Evolutionary conservation across 2,888 invertebrate genomes (phyloP).

Genomic region (Oegoconia quadripuncta): DNA sequence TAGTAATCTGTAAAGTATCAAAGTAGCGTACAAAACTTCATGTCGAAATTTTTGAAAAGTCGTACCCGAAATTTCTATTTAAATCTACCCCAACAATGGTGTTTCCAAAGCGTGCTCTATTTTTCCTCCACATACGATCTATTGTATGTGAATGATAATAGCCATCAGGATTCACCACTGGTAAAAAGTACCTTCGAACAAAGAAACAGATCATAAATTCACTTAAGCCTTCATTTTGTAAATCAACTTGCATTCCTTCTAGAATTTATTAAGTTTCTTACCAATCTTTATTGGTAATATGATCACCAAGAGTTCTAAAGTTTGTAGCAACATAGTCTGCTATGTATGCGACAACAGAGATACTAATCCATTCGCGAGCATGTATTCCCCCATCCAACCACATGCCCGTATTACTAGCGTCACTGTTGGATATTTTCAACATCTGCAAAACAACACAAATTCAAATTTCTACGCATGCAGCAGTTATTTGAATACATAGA

Average conservation of each 20-base stretch:
- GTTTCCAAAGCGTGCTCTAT: constrained; percentile 74
- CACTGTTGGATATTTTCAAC: constrained; percentile 85
- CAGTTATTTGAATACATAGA: too few species aligned
- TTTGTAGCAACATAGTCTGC: constrained; percentile 86
- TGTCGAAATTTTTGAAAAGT: too few species aligned
- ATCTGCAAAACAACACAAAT: constrained; percentile 39
- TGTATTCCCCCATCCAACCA: constrained; percentile 93
- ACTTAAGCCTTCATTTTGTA: background rate
- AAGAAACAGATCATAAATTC: constrained; percentile 1
- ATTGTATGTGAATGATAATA: constrained; percentile 88
- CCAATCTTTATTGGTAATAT: constrained; percentile 91
- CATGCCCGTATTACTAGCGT: constrained; percentile 81
- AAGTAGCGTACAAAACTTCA: too few species aligned
- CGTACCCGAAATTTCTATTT: constrained; percentile 91
- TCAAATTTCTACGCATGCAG: too few species aligned
- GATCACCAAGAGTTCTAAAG: constrained; percentile 80
- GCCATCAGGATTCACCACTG: constrained; percentile 90
- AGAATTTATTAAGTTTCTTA: constrained; percentile 42
- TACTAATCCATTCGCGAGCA: constrained; percentile 94
- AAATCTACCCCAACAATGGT: constrained; percentile 85
- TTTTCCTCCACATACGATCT: constrained; percentile 92
- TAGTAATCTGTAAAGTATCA: background rate
- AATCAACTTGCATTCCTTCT: too few species aligned
- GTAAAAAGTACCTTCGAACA: constrained; percentile 81
- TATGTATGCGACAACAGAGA: constrained; percentile 87